These are phyloP conservation scores for Neodontobutis hainanensis DNA, from an alignment of 2,113 vertebrate genomes.

Conservation along the genomic window DNA sequence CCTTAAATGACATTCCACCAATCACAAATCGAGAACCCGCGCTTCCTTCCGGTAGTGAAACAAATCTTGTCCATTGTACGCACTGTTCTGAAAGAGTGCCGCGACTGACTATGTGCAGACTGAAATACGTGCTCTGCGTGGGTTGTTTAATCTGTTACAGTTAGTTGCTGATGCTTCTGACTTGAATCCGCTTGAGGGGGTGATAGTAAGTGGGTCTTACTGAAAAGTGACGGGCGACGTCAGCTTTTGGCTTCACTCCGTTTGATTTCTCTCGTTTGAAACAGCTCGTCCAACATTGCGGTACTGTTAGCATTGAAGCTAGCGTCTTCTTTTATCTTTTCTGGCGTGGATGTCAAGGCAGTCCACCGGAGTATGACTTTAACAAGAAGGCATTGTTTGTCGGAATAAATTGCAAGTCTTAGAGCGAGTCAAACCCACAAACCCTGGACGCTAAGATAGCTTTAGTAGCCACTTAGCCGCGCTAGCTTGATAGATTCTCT, in stretches of 20 bases:
- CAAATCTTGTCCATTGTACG: constrained; percentile 75
- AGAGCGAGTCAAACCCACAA: rapidly evolving
- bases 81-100: constrained; percentile 51
- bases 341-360: neutral
- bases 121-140: constrained; percentile 14
- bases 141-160: neutral
- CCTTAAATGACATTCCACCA: constrained; percentile 43
- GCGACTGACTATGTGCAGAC: constrained; percentile 21
- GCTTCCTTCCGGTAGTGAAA: constrained; percentile 83
- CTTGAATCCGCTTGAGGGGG: neutral
- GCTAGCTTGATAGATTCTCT: constrained; percentile 8
- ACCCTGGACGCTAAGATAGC: neutral
- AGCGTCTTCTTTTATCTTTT: constrained; percentile 3
- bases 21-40: constrained; percentile 31
- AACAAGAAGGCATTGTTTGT: neutral
- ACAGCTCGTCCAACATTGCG: constrained; percentile 42
- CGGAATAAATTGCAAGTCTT: neutral
- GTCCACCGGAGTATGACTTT: constrained; percentile 9
- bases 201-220: neutral
- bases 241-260: constrained; percentile 12
- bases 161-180: neutral
- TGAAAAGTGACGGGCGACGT: neutral
- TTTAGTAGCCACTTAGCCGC: constrained; percentile 6
- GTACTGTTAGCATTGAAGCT: constrained; percentile 27
- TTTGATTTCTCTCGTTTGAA: constrained; percentile 52